phyloP scores from a whole-genome alignment of 1,140 invertebrate genomes.

The Ceratosolen fusciceps region DNA sequence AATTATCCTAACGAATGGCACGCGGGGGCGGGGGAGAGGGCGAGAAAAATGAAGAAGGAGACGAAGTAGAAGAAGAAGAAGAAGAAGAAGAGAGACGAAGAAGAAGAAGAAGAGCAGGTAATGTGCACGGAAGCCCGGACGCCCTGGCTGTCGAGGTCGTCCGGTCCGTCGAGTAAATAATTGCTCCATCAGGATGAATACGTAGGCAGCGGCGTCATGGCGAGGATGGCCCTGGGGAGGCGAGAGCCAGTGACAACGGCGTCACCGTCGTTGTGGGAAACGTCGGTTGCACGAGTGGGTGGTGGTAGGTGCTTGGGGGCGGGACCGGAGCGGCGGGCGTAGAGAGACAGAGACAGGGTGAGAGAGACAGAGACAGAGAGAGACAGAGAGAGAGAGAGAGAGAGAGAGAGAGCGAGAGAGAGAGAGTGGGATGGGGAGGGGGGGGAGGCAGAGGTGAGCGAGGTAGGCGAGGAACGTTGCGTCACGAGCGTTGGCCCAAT shows the following conservation, averaged over 20 bases:
- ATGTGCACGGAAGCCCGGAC: neutral
- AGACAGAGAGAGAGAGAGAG: neutral
- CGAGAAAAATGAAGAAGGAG: neutral
- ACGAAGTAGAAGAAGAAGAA: neutral
- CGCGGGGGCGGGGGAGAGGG: too few relatives aligned
- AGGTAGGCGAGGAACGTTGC: slow-evolving; percentile 44
- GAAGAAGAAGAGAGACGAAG: neutral
- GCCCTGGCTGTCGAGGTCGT: too few relatives aligned
- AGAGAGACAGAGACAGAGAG: neutral
- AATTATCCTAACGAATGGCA: neutral
- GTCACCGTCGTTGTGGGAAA: neutral
- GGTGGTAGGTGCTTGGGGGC: neutral
- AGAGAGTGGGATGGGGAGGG: neutral
- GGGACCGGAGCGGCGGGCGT: neutral
- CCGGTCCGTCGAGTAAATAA: slow-evolving; percentile 60
- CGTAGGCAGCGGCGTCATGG: slow-evolving; percentile 43
- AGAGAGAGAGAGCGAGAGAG: neutral
- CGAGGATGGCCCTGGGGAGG: neutral
- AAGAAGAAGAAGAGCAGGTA: neutral
- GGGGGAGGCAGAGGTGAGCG: neutral
- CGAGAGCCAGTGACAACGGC: neutral
- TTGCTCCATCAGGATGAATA: slow-evolving; percentile 52
- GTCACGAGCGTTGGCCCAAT: slow-evolving; percentile 61
- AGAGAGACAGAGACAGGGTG: neutral
- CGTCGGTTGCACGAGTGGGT: neutral